phyloP scores from a whole-genome alignment of 2,113 vertebrate species.

The Lutjanus erythropterus region DNA sequence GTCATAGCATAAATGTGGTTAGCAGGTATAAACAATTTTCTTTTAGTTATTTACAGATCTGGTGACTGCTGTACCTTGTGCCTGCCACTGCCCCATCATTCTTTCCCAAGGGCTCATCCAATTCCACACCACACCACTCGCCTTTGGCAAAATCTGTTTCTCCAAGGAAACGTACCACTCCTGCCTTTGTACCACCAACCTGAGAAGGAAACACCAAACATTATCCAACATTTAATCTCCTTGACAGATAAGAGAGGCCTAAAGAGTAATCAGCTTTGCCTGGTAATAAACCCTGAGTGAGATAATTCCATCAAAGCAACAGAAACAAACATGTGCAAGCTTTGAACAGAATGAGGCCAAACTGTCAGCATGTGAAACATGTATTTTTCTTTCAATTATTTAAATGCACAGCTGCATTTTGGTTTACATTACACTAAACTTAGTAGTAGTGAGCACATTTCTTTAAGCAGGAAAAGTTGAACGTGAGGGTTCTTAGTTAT shows the following conservation, averaged over 20 bases:
- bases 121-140: conserved; percentile 98
- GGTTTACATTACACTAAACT: conserved; percentile 9
- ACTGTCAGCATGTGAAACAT: not conserved
- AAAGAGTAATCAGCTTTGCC: conserved; percentile 56
- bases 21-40: not conserved
- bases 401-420: conserved; percentile 12
- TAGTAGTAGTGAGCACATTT: conserved; percentile 39
- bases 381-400: not conserved
- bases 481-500: not conserved
- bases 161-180: conserved; percentile 96
- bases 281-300: conserved; percentile 48
- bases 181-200: conserved; percentile 97
- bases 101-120: conserved; percentile 97
- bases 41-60: not conserved
- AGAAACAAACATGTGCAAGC: conserved; percentile 7
- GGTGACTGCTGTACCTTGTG: conserved; percentile 88
- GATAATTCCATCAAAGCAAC: conserved; percentile 63
- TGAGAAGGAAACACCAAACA: conserved; percentile 64
- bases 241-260: conserved; percentile 41
- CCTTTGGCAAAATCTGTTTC: conserved; percentile 99
- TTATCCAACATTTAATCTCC: conserved; percentile 39
- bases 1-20: not conserved
- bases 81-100: conserved; percentile 98
- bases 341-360: conserved; percentile 9
- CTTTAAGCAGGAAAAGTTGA: not conserved